Evolutionary conservation across 2,888 invertebrate genomes (phyloP).

Genomic region (Pheosia tremula): DNA sequence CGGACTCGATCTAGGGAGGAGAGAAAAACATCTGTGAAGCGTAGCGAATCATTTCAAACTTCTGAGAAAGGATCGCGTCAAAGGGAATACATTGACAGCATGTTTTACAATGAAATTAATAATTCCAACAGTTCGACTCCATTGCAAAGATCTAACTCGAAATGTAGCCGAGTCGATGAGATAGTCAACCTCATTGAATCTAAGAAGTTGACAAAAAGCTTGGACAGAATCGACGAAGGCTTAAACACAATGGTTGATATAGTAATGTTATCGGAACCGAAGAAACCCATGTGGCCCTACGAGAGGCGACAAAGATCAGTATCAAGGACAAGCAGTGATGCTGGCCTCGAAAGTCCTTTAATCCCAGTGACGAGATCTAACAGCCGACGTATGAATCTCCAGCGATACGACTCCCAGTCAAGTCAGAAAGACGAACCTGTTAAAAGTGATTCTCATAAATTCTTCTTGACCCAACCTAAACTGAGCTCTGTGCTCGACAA

Average conservation of each 20-base stretch:
- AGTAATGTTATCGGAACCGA: constrained; percentile 85
- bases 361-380: constrained; percentile 66
- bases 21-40: constrained; percentile 66
- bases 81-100: constrained; percentile 84
- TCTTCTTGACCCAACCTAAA: constrained; percentile 65
- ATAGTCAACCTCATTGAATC: constrained; percentile 84
- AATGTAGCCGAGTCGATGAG: constrained; percentile 76
- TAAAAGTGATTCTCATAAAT: constrained; percentile 64
- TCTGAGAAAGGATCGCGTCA: constrained; percentile 76
- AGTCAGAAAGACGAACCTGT: constrained; percentile 59
- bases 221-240: constrained; percentile 91
- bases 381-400: constrained; percentile 49
- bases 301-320: constrained; percentile 72
- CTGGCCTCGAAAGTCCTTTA: constrained; percentile 67
- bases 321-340: constrained; percentile 72
- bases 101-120: constrained; percentile 82
- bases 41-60: constrained; percentile 79
- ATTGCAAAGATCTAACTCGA: constrained; percentile 61
- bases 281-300: constrained; percentile 70
- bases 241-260: constrained; percentile 89
- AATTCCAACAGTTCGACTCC: constrained; percentile 53
- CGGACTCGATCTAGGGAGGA: constrained; percentile 73
- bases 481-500: constrained; percentile 64
- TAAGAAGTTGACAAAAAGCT: constrained; percentile 88
- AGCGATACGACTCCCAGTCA: constrained; percentile 60